Base-by-base conservation (phyloP, 2,113 vertebrate genomes). In the Nothoprocta pentlandii region DNA sequence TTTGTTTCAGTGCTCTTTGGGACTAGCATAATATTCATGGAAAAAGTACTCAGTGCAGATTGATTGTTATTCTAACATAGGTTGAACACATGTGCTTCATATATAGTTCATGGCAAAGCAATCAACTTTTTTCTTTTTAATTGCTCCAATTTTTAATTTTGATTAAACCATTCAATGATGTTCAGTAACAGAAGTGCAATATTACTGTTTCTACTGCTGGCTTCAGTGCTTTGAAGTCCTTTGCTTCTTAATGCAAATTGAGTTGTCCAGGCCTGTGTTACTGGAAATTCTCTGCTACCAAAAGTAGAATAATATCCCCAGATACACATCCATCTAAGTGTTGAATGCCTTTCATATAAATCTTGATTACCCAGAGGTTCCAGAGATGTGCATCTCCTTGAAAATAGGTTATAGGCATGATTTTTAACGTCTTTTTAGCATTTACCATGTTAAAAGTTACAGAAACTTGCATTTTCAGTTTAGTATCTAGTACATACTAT, bases 11-110 rank as follows among this genome's bases (percentile, higher is more conserved):
- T 0, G 0, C 41, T 85, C 8, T 16, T 77, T 89, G 41, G 25
- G 58, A 30, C 0, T 1, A 42, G 7, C 0, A 0, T 49, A 83
- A 0, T 70, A 39, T 87, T 87, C 81, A 71, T 87, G 85, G 81
- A 36, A 88, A 9, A 1, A 3, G 15, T 67, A 19, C 25, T 78
- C 88, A 91, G 86, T 71, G 30, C 67, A 68, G 95, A 94, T 85
- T 26, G 46, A 88, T 95, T 85, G 34, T 64, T 88, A 4, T 73
- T 85, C 20, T 58, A 85, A 46, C 20, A 53, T n/a, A 58, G 49
- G 16, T 12, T 69, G 59, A 46, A 28, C 71, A 68, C n/a, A 56
- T 3, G 1, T 54, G 25, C 34, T 67, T 94, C 42, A 61, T 64
- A 23, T 46, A 4, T 61, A 46, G n/a, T 59, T 7, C 58, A 32